Evolutionary conservation across 2,888 invertebrate species (phyloP).

Genomic region (Amphipyra tragopoginis): DNA sequence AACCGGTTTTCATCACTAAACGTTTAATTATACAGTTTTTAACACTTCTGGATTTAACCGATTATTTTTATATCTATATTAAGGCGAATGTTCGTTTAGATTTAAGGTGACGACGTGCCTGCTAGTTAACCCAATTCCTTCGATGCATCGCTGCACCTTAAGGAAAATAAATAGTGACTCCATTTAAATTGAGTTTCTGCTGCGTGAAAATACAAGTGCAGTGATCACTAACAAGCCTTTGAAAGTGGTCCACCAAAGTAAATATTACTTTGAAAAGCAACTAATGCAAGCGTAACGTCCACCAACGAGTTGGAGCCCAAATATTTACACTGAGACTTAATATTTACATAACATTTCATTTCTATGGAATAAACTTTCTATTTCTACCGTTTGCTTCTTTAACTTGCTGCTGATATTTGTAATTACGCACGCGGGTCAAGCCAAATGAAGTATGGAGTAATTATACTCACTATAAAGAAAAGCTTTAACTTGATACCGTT

Average conservation of each 20-base stretch:
- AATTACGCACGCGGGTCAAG: slow-evolving; percentile 31
- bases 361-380: slow-evolving; percentile 75
- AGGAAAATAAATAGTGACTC: slow-evolving; percentile 49
- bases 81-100: slow-evolving; percentile 30
- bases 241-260: slow-evolving; percentile 71
- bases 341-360: slow-evolving; percentile 81
- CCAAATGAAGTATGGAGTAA: slow-evolving; percentile 17
- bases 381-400: slow-evolving; percentile 52
- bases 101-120: slow-evolving; percentile 33
- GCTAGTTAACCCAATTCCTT: slow-evolving; percentile 45
- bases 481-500: slow-evolving; percentile 1
- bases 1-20: slow-evolving; percentile 42
- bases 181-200: slow-evolving; percentile 58
- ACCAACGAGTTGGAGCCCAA: slow-evolving; percentile 71
- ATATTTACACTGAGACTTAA: slow-evolving; percentile 76
- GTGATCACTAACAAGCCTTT: slow-evolving; percentile 59
- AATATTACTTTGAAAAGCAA: slow-evolving; percentile 78
- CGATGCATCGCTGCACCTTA: slow-evolving; percentile 26
- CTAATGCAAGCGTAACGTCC: slow-evolving; percentile 78
- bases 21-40: slow-evolving; percentile 34
- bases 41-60: slow-evolving; percentile 42
- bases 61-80: slow-evolving; percentile 39
- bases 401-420: slow-evolving; percentile 34
- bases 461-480: slow-evolving; percentile 25
- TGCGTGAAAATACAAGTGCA: slow-evolving; percentile 61